Base-by-base conservation (phyloP, 2,797 vertebrate genomes). In the Sandelia bainsii region DNA sequence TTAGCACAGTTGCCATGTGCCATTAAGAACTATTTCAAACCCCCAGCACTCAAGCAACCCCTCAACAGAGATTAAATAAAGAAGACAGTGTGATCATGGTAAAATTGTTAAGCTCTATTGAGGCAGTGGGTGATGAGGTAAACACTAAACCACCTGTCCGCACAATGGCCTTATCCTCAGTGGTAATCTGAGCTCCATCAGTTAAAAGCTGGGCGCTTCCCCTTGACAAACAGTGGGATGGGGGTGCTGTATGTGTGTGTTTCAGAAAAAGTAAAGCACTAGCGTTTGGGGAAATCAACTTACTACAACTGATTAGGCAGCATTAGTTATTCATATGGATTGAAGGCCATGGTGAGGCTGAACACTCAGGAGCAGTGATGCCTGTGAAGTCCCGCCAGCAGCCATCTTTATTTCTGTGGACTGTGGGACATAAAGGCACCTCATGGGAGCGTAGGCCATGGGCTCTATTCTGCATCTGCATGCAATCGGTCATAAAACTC, bases 401-500 rank as follows among this genome's bases (percentile, higher is more conserved):
- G 72, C 77, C 82, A 84, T 90, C 82, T 89, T 91, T 89, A 87
- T 82, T 91, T 82, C 73, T 74, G 63, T 39, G 69, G 66, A 82
- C 75, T 76, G 80, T 79, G 70, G 29, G 69, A 72, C 75, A 77
- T 81, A 72, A 87, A 82, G 79, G 64, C 77, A 72, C 80, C 87
- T 89, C 81, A 50, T 71, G 72, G 83, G 87, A 89, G 83, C 82
- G 51, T 62, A 64, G 85, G 72, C 80, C 75, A 75, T 57, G 0
- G 69, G 76, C 78, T 79, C 81, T 69, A 69, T 71, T 81, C 75
- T 84, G 63, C 65, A 73, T 77, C 62, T 77, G 72, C 62, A 85
- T 65, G 93, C 88, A 92, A 87, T 87, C 79, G 87, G 83, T 81
- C 79, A 88, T 89, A 91, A 89, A 93, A 86, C 48, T 78, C 70